phyloP scores from a whole-genome alignment of 2,888 invertebrate species.

The Cantharis lateralis region DNA sequence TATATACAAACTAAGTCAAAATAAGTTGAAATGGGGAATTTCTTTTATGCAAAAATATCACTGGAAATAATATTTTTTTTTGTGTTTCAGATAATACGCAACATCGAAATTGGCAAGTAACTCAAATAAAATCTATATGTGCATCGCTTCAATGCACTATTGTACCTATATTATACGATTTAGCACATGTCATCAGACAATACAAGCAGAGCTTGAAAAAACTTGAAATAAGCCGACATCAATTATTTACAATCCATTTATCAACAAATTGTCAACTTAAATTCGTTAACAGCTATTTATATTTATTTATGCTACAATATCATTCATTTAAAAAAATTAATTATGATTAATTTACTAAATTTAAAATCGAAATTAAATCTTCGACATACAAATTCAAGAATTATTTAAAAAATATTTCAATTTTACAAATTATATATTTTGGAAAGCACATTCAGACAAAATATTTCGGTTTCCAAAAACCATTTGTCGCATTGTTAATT shows the following conservation, averaged over 20 bases:
- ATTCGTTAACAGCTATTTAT: background rate
- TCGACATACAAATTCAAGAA: background rate
- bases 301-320: background rate
- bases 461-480: too few relatives aligned
- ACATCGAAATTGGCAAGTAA: background rate
- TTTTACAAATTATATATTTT: too few relatives aligned
- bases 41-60: background rate
- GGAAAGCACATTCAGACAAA: too few relatives aligned
- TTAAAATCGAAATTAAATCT: background rate
- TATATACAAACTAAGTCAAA: too few relatives aligned
- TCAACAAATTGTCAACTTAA: background rate
- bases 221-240: background rate
- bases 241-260: background rate
- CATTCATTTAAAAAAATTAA: background rate
- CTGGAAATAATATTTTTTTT: background rate
- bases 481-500: too few relatives aligned
- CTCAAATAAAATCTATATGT: background rate
- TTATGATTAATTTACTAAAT: background rate
- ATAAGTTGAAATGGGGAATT: too few relatives aligned
- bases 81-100: background rate
- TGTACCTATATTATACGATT: background rate
- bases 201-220: background rate
- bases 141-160: background rate
- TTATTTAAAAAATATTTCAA: background rate
- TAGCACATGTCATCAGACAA: background rate